Evolutionary conservation across 2,888 invertebrate species (phyloP).

Genomic region (Dicyrtomina minuta): DNA sequence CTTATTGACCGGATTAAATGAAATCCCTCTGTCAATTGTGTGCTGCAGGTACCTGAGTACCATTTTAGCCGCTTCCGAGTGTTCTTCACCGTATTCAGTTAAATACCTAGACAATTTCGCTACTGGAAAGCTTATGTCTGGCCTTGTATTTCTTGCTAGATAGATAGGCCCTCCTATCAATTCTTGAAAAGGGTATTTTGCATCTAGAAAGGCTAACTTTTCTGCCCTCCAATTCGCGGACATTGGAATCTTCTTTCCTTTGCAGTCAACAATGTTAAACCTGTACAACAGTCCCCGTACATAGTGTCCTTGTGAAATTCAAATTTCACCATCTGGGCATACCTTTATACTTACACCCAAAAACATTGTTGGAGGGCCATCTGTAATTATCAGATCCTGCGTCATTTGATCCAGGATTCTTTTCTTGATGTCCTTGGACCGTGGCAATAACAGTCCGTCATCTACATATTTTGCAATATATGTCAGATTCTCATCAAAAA

Average conservation of each 20-base stretch:
- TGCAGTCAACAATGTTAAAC: too few relatives aligned
- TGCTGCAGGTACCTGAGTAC: conserved; percentile 41
- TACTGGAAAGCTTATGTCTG: conserved; percentile 44
- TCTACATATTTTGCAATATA: conserved; percentile 49
- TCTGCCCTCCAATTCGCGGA: too few relatives aligned
- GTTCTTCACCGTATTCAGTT: conserved; percentile 39
- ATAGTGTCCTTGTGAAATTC: background rate
- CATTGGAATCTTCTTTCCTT: too few relatives aligned
- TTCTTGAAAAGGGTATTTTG: conserved; percentile 45
- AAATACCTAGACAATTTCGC: too few relatives aligned
- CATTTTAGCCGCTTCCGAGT: conserved; percentile 44
- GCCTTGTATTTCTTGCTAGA: conserved; percentile 42
- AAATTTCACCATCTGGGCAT: background rate
- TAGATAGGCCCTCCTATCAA: too few relatives aligned
- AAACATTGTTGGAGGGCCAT: background rate
- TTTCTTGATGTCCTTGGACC: background rate
- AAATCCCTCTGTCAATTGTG: conserved; percentile 25
- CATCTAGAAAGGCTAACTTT: too few relatives aligned
- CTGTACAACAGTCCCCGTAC: background rate
- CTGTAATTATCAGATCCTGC: too few relatives aligned
- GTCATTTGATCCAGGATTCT: background rate
- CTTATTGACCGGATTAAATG: background rate
- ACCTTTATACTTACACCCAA: too few relatives aligned
- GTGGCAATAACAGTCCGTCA: conserved; percentile 39
- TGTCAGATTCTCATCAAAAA: background rate